A percentile compares a stretch with the other conserved stretches of the same genome.
Evolutionary conservation across 2,797 vertebrate genomes (phyloP).

Genomic region (Gymnopithys bicolor): DNA sequence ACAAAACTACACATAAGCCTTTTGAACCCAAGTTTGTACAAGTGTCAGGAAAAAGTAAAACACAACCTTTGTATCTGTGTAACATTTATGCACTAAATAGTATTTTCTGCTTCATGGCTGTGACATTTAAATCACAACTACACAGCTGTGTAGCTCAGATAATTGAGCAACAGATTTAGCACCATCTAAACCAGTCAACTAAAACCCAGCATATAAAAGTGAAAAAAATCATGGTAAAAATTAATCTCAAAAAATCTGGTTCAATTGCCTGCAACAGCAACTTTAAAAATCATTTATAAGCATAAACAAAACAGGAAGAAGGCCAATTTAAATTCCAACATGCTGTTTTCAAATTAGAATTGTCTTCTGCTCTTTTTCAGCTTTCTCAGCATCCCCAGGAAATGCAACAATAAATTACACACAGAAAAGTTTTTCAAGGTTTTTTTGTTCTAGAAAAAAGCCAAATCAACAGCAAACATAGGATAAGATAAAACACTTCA

Average conservation of each 20-base stretch:
- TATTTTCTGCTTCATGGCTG: not conserved
- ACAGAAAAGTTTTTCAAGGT: not conserved
- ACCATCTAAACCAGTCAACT: not conserved
- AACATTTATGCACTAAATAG: not conserved
- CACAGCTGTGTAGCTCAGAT: not conserved
- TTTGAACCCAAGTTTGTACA: rapidly evolving
- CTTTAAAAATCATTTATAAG: not conserved
- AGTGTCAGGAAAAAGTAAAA: not conserved
- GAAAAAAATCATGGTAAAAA: not conserved
- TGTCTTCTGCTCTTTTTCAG: not conserved
- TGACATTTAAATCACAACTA: not conserved
- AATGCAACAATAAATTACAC: not conserved
- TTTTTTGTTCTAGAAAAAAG: not conserved
- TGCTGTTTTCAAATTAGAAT: not conserved
- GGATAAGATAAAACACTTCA: not conserved
- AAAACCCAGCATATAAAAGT: not conserved
- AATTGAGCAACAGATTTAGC: not conserved
- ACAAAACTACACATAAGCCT: rapidly evolving
- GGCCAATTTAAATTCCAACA: not conserved
- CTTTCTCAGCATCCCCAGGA: not conserved
- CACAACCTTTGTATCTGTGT: not conserved
- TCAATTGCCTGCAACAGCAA: not conserved
- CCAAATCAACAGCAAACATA: not conserved
- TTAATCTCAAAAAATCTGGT: not conserved
- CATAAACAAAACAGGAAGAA: not conserved